Percentiles rank a stretch among this genome's conserved stretches.
Evolutionary conservation across 2,113 vertebrate genomes (phyloP).

Genomic region (Oreochromis aureus): DNA sequence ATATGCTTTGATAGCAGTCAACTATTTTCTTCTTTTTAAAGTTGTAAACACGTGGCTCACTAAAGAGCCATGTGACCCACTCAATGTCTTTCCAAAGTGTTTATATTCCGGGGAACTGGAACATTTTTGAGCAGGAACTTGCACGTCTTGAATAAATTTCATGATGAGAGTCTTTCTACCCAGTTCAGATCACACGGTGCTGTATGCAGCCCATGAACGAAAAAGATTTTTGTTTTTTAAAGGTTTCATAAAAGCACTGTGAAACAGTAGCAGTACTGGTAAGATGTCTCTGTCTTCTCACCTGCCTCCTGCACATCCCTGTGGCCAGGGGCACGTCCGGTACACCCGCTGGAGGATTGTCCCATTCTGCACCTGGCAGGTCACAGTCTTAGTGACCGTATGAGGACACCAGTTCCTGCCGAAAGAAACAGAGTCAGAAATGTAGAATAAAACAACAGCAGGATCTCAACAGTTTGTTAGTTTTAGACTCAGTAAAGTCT

Average conservation of each 20-base stretch:
- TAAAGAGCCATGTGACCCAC: background rate
- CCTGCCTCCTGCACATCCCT: slow-evolving; percentile 86
- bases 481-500: background rate
- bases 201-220: background rate
- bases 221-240: background rate
- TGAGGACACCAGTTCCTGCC: slow-evolving; percentile 95
- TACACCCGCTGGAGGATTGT: slow-evolving; percentile 89
- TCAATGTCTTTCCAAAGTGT: background rate
- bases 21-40: background rate
- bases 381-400: slow-evolving; percentile 82
- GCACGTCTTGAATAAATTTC: background rate
- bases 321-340: slow-evolving; percentile 91
- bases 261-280: background rate
- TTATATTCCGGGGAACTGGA: background rate
- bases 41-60: background rate
- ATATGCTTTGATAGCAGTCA: background rate
- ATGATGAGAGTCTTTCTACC: background rate
- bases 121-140: background rate
- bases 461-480: background rate
- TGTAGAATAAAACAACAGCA: background rate
- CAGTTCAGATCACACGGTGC: background rate
- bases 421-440: background rate
- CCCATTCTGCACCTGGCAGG: slow-evolving; percentile 92
- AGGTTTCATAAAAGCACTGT: background rate
- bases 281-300: slow-evolving; percentile 43